phyloP scores from a whole-genome alignment of 2,888 invertebrate genomes.

The Noctua fimbriata region DNA sequence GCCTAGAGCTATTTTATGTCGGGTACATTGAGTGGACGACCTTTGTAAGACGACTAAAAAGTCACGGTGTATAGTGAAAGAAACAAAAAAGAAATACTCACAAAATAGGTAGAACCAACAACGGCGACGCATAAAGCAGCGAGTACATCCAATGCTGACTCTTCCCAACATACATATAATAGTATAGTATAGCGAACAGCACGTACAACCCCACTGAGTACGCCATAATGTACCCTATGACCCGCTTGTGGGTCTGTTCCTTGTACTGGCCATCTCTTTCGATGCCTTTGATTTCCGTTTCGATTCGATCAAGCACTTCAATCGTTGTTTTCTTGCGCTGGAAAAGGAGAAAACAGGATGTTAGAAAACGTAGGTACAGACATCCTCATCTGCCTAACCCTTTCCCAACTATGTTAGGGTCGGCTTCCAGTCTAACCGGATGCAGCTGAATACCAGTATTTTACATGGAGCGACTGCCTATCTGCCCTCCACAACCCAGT shows the following conservation, averaged over 20 bases:
- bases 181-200: constrained; percentile 93
- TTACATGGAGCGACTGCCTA: no score
- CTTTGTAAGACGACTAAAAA: no score
- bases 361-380: background rate
- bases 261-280: constrained; percentile 95
- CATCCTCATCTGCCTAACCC: no score
- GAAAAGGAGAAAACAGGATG: constrained; percentile 44
- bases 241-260: constrained; percentile 94
- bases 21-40: no score
- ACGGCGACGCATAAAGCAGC: constrained; percentile 94
- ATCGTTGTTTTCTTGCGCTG: constrained; percentile 88
- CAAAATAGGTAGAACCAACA: constrained; percentile 95
- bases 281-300: constrained; percentile 94
- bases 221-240: constrained; percentile 94
- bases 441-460: no score
- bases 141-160: constrained; percentile 93
- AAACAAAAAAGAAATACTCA: constrained; percentile 89
- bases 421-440: no score
- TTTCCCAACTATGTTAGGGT: no score
- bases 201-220: constrained; percentile 93
- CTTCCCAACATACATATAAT: constrained; percentile 95
- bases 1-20: no score
- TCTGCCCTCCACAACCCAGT: no score
- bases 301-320: constrained; percentile 92
- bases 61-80: background rate